Base-by-base conservation (phyloP, 1,140 invertebrate genomes). In the Triops cancriformis region DNA sequence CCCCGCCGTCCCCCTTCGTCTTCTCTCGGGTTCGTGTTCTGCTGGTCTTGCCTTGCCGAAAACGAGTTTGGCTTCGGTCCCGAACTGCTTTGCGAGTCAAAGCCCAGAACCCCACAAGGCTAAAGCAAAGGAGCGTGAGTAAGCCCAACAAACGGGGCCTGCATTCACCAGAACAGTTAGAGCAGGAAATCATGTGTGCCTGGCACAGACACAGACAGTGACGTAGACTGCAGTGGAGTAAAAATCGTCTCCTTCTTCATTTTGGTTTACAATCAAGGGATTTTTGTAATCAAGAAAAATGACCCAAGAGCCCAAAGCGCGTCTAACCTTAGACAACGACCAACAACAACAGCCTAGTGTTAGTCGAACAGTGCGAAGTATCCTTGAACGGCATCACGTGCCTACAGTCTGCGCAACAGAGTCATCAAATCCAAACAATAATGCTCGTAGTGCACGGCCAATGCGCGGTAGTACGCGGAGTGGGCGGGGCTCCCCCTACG, bases 351-450 rank as follows among this genome's bases (percentile, higher is more conserved):
- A 64, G 18, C 51, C 51, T 64, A 64, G 51, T 64, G 51, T 64
- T 64, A 64, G 51, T 64, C 51, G 51, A 64, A 64, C 51, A n/a
- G 51, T 64, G 51, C 51, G 51, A 64, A 64, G 51, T 64, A 64
- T 64, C 51, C 51, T 64, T 23, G 51, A 64, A 64, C 51, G 51
- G 51, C 51, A 64, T 64, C 51, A 64, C 51, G 51, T 64, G 51
- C 51, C 51, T 64, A 64, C 51, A 14, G 51, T 23, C 51, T 64
- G 51, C 51, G 51, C 51, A 64, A 18, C 51, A 64, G 51, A 64
- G 23, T 6, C 51, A 64, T 23, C 51, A 64, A 5, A 18, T 64
- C 14, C 18, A 4, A 64, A 64, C 23, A 64, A 64, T n/a, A 64
- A 64, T 64, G 23, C 18, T 64, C 51, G 51, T 64, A 64, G 51